A percentile compares a stretch with the other conserved stretches of the same genome.
Conservation (phyloP, 2,113 vertebrate genomes). For the Melanerpes aurifrons region DNA sequence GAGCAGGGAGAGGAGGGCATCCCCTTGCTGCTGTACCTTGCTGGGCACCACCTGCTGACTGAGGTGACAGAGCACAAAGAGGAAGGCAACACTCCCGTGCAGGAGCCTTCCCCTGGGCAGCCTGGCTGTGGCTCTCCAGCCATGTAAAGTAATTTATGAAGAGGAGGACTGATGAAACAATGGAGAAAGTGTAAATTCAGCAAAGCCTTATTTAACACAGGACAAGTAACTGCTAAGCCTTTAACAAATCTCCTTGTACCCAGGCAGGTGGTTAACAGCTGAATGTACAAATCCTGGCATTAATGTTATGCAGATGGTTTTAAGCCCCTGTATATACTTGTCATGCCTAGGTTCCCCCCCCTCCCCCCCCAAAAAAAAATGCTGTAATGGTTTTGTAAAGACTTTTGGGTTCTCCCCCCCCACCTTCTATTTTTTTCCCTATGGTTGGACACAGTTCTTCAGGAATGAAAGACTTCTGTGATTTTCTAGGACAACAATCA, state of each 20-base stretch:
- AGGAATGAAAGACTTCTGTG: background rate
- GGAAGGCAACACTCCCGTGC: background rate
- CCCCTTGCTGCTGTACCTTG: background rate
- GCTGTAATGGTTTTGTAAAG: constrained; percentile 47
- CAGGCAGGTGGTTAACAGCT: constrained; percentile 31
- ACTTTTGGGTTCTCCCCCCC: background rate
- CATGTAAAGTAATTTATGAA: constrained; percentile 70
- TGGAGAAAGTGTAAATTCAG: constrained; percentile 19
- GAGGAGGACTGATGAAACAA: background rate
- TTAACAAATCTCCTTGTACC: constrained; percentile 1
- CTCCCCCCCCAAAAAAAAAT: background rate
- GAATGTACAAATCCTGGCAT: constrained; percentile 27
- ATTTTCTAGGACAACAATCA: constrained; percentile 56
- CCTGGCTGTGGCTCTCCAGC: constrained; percentile 5
- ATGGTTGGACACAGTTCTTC: background rate
- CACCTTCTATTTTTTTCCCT: background rate
- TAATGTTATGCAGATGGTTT: constrained; percentile 61
- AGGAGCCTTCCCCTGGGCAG: background rate
- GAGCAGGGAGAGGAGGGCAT: background rate
- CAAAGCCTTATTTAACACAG: constrained; percentile 46
- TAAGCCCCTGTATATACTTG: constrained; percentile 60
- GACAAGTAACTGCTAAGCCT: background rate
- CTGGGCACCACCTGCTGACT: background rate
- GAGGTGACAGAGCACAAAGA: background rate
- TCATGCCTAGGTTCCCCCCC: constrained; percentile 11